Conservation (phyloP, 2,888 invertebrate genomes). For the Physocephala rufipes region DNA sequence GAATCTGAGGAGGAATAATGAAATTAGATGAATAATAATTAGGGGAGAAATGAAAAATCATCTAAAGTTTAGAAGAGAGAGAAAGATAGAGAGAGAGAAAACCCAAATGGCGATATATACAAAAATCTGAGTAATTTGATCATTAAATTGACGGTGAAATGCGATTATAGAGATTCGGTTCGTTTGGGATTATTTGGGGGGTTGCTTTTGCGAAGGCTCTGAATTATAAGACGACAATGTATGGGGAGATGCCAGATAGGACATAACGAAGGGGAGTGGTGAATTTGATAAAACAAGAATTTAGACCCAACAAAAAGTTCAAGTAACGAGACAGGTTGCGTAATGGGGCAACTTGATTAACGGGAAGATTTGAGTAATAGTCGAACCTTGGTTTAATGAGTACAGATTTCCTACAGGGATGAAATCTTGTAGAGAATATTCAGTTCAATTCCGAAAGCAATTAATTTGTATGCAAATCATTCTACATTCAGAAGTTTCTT, state of each 20-base stretch:
- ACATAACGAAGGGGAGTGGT: no score
- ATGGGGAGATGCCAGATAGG: no score
- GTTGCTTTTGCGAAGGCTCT: not conserved
- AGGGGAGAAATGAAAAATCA: no score
- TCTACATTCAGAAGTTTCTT: constrained; percentile 28
- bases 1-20: not conserved
- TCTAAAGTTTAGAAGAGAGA: not conserved
- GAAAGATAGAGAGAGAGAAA: not conserved
- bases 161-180: not conserved
- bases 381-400: no score
- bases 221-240: no score
- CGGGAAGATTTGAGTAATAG: not conserved
- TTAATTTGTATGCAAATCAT: constrained; percentile 32
- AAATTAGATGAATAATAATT: no score
- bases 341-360: not conserved
- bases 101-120: not conserved
- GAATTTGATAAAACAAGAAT: no score
- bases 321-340: not conserved
- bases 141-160: not conserved
- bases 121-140: not conserved
- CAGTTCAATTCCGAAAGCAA: not conserved
- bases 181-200: not conserved
- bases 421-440: no score
- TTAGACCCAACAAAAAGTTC: no score
- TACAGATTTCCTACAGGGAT: no score